Evolutionary conservation across 2,888 invertebrate genomes (phyloP), one percentile per base, ranked within the genome.

Genomic region (Heliconius ethilla): DNA sequence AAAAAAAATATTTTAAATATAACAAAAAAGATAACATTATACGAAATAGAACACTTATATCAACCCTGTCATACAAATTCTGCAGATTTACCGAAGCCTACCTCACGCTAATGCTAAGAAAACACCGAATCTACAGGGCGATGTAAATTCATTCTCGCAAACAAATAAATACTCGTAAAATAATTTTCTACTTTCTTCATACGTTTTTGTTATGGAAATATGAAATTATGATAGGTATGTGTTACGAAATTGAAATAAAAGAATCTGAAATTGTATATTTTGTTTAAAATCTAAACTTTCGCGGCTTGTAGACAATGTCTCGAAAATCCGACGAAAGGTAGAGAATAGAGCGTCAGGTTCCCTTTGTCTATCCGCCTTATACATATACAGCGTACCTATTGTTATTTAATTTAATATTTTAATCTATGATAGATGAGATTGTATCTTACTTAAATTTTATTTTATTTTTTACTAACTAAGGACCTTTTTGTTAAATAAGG

Each of bases 91-190:
- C 86, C 87, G 87, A 88, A 88, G 89, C 88, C 84, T 84, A 40
- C 83, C 90, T 89, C 89, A 85, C 89, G 91, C 87, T 92, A 92
- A 93, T 89, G 89, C 89, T 91, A 91, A 93, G 93, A 91, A 93
- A 93, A 92, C 92, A 92, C 90, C 87, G 84, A 85, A 84, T 85
- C 92, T 87, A 89, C 86, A 85, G 94, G 92, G 92, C 87, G 91
- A 88, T 90, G 87, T 93, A 92, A 91, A 92, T 94, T 93, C 90
- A 93, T 91, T 93, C 82, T 84, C 79, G 81, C 78, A 83, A 83
- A 85, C 86, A 88, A 87, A 92, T 92, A 92, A 92, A 91, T 89
- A 74, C 73, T 37, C 33, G 73, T 73, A 90, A 88, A 90, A 89
- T 91, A 85, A 82, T 81, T 81, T 78, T 78, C 78, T 55, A 40